Evolutionary conservation across 2,113 vertebrate genomes (phyloP), one percentile per base, ranked within the genome.

Genomic region (Miniopterus natalensis): DNA sequence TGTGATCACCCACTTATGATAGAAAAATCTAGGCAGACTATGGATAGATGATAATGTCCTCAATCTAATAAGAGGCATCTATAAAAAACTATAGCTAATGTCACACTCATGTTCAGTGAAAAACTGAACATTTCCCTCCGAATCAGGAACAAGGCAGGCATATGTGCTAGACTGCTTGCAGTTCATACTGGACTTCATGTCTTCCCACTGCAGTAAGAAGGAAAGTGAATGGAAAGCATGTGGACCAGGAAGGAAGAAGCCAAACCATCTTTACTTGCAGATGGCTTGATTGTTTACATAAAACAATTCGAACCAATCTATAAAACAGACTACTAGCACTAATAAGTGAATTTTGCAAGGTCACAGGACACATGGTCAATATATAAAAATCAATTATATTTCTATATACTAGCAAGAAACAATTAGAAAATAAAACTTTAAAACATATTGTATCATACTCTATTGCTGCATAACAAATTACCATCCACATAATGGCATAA

Each of bases 341-440:
- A 23, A 93, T 71, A 27, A 87, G 8, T 75, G 40, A 87, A 42
- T 74, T 79, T 83, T 88, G 29, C 57, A 88, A 93, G 40, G 55
- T 71, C n/a, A 61, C 6, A 49, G 29, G 55, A 49, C 59, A 88
- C 11, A 18, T 45, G 23, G 25, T 53, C 47, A 71, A 71, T 27
- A 29, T 23, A 65, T 49, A 61, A 96, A 63, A 77, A n/a, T 83
- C 45, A 59, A 83, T 73, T 86, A 79, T 74, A 53, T 68, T 80
- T 84, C 47, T 88, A 23, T 15, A 55, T 49, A 49, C 8, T 31
- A 36, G 15, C 23, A 51, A 73, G 27, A 84, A 63, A 66, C 6
- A 90, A 59, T 15, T 88, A 27, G 9, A 91, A 88, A 77, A 45
- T 75, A 51, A 92, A 92, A 95, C 27, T 73, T 73, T 9, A 23